Evolutionary conservation across 1,140 invertebrate genomes (phyloP), one percentile per base, ranked within the genome.

Genomic region (Reticulitermes speratus): DNA sequence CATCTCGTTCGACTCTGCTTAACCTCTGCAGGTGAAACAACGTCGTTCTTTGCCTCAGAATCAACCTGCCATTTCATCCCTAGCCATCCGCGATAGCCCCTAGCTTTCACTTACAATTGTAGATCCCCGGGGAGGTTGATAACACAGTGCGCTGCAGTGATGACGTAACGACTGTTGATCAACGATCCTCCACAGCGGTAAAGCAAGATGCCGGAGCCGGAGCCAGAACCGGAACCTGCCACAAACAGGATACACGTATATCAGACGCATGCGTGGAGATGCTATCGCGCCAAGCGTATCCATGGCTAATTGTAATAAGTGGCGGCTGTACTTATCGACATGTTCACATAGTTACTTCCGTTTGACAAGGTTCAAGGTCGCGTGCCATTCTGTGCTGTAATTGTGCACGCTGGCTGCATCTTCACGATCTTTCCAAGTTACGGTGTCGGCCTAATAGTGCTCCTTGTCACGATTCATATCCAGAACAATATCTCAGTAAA

Each of bases 61-160:
- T 48, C 14, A 55, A 21, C 52, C 14, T 55, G 1, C 19, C 52
- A 55, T 38, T 38, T 38, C 38, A 38, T 5, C 38, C 52, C 14
- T 55, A 55, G 2, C 5, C 19, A 12, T 55, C 14, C 16, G 52
- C 2, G 16, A 12, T 16, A 8, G 9, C 52, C 14, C 16, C 52
- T 52, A 14, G 2, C 52, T 16, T 25, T 14, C 11, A 90, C 91
- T 92, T 90, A 93, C 92, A 93, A 86, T 85, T 90, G 89, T 82
- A 91, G 90, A 85, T 90, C 91, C 12, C 88, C 89, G 2, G 91
- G 90, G 81, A 93, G 89, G 87, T 91, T 89, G 5, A 90, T 89
- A 3, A 94, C 90, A 88, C 95, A 96, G 89, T 96, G 95, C 1
- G 94, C 94, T 9, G 95, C 92, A 82, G 95, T 96, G 6, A 96